Evolutionary conservation across 1,140 invertebrate species (phyloP).

Genomic region (Varroa destructor): DNA sequence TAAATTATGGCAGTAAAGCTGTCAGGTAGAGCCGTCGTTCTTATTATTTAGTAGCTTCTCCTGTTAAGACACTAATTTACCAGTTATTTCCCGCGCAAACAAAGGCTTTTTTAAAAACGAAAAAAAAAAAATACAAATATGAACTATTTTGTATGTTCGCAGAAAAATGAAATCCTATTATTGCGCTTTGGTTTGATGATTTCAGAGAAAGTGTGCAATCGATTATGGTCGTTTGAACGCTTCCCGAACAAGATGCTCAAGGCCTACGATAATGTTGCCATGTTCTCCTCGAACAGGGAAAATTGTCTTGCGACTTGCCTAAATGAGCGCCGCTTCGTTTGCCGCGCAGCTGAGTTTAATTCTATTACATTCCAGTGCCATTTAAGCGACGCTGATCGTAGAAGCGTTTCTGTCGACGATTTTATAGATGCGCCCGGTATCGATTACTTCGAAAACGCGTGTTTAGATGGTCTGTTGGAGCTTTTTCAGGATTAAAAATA

Average conservation of each 20-base stretch:
- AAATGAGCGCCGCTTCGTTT: conserved; percentile 78
- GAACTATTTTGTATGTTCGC: no score
- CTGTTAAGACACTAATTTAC: no score
- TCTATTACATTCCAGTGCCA: conserved; percentile 80
- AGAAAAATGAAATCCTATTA: no score
- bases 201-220: conserved; percentile 69
- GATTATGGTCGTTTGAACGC: conserved; percentile 81
- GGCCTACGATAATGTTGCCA: conserved; percentile 72
- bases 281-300: conserved; percentile 84
- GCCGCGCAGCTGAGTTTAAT: conserved; percentile 81
- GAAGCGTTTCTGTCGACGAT: conserved; percentile 54
- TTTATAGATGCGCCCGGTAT: conserved; percentile 75
- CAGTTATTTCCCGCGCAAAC: no score
- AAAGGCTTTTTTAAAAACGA: no score
- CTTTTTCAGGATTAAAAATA: not conserved
- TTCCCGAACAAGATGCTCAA: conserved; percentile 80
- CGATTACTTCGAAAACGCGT: conserved; percentile 91
- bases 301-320: conserved; percentile 77
- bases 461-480: conserved; percentile 55
- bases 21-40: no score
- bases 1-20: no score
- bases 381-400: conserved; percentile 68
- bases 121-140: no score
- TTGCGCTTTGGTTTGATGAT: conserved; percentile 32
- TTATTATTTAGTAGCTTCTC: no score